phyloP scores from a whole-genome alignment of 2,113 vertebrate species.

The Jacana jacana region DNA sequence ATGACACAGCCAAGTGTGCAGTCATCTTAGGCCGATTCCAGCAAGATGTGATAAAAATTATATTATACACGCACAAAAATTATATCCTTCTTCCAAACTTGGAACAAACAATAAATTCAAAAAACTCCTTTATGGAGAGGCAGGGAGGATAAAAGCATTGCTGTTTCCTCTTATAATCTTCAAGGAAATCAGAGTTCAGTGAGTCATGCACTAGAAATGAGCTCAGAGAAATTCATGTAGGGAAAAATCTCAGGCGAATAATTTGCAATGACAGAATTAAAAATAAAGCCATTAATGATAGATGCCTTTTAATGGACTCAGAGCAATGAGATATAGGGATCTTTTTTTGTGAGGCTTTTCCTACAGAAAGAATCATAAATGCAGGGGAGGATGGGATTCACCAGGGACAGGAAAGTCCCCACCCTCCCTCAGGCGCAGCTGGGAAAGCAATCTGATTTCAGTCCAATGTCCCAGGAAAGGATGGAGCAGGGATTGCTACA shows the following conservation, averaged over 20 bases:
- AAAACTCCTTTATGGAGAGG: background rate
- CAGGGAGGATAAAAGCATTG: background rate
- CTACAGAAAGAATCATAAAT: background rate
- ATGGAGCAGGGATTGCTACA: background rate
- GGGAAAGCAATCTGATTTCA: background rate
- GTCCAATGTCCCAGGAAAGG: background rate
- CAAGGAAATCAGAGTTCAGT: slow-evolving; percentile 12
- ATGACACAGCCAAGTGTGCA: background rate
- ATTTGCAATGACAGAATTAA: background rate
- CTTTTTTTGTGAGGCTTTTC: background rate
- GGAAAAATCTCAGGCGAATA: background rate
- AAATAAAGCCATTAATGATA: slow-evolving; percentile 29
- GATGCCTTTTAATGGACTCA: background rate
- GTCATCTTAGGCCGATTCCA: background rate
- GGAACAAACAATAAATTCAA: background rate
- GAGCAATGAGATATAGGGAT: background rate
- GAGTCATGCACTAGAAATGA: slow-evolving; percentile 9
- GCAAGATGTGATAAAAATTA: background rate
- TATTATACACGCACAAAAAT: background rate
- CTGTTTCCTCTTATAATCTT: slow-evolving; percentile 23
- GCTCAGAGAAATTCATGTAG: background rate
- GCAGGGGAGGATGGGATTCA: background rate
- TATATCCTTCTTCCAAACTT: background rate
- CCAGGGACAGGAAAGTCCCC: background rate
- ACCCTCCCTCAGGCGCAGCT: background rate